Evolutionary conservation across 2,113 vertebrate genomes (phyloP), one percentile per base, ranked within the genome.

Genomic region (Tauraco erythrolophus): DNA sequence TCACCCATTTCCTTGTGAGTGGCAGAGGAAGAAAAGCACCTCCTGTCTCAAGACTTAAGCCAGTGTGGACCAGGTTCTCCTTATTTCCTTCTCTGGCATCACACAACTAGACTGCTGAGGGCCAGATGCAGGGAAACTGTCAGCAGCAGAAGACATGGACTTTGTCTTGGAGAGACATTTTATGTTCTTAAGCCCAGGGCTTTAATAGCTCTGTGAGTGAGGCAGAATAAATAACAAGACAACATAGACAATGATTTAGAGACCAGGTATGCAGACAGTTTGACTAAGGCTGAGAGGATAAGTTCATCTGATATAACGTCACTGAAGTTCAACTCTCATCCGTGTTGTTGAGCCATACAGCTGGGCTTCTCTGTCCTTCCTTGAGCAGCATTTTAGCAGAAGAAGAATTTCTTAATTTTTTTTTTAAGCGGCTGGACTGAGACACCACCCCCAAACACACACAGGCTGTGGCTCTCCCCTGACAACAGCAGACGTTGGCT

Each of bases 181-280:
- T 66, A 16, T 50, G 37, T 81, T 65, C 25, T 30, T 56, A 66
- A 68, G 51, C 30, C 56, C 35, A 45, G 33, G 60, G 53, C 8
- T 94, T 87, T 39, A 78, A 39, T 8, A 56, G 69, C 19, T 71
- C 56, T 69, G 53, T 45, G 39, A 78, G 28, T 15, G 65, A 87
- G 80, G 74, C 24, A 87, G 45, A 76, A 72, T 62, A 85, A 95
- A 70, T 43, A 94, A 74, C 35, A 70, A 82, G 77, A 75, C 16
- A 64, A 68, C 2, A 2, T 1, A 88, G 88, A 41, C 39, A 69
- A 41, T 84, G 92, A 90, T 88, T 85, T 93, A 88, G 75, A 46
- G 62, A 53, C 28, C 84, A 95, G 92, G 95, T 92, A 89, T 84
- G 80, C 77, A 79, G 90, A 66, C 65, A 56, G 53, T 66, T 92